Evolutionary conservation across 64 coral and sea anemone species (phyloP).

Genomic region (Cladopsammia gracilis): DNA sequence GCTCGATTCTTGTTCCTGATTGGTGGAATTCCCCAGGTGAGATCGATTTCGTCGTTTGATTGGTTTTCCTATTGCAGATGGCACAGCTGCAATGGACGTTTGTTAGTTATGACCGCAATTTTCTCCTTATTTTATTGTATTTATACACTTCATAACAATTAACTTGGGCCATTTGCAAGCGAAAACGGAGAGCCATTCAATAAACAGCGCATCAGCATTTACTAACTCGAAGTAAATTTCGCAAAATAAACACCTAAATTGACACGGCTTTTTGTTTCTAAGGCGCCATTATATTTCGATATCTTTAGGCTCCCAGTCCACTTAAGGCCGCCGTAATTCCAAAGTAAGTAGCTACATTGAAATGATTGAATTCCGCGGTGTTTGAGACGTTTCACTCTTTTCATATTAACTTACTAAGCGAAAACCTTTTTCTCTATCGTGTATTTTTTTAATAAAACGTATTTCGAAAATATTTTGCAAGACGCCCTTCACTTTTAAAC

Average conservation of each 20-base stretch:
- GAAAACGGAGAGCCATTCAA: conserved; percentile 63
- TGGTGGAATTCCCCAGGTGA: conserved; percentile 82
- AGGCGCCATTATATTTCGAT: neutral
- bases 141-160: conserved; percentile 97
- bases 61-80: conserved; percentile 80
- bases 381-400: too few species aligned
- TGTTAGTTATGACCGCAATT: conserved; percentile 90
- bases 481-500: neutral
- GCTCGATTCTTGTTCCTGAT: conserved; percentile 44
- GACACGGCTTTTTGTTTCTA: neutral
- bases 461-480: neutral
- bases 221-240: conserved; percentile 70
- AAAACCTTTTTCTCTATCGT: neutral
- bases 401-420: neutral
- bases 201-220: conserved; percentile 78
- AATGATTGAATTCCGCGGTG: too few species aligned
- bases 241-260: conserved; percentile 65
- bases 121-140: conserved; percentile 91
- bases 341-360: too few species aligned
- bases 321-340: too few species aligned
- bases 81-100: conserved; percentile 88
- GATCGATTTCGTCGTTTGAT: conserved; percentile 69
- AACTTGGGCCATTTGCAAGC: conserved; percentile 80
- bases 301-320: too few species aligned
- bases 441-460: too few species aligned